These are phyloP conservation scores for Oreochromis aureus DNA, from an alignment of 2,113 vertebrate species.

Conservation along the genomic window DNA sequence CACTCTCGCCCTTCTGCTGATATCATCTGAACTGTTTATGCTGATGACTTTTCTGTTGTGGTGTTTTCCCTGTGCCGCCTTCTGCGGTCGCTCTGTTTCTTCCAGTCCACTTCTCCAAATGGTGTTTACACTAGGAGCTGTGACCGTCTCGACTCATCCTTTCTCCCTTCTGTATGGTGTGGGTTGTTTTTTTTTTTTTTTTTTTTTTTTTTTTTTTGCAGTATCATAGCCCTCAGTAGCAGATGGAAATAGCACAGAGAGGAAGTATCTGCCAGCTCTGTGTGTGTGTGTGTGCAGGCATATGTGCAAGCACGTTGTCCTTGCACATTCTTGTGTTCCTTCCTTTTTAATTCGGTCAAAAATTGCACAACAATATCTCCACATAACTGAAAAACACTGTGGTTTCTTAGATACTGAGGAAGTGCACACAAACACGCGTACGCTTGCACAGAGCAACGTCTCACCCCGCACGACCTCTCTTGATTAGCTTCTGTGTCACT, in stretches of 20 bases:
- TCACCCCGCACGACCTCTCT: neutral
- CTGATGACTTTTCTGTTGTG: neutral
- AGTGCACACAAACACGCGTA: neutral
- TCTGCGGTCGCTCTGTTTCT: neutral
- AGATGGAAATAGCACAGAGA: conserved; percentile 68
- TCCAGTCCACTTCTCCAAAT: neutral
- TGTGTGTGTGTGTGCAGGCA: neutral
- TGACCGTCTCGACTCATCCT: neutral
- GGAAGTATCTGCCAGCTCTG: conserved; percentile 53
- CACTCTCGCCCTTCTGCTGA: neutral
- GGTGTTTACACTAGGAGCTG: conserved; percentile 16
- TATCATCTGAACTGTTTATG: neutral
- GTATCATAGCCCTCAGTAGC: conserved; percentile 71
- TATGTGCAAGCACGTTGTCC: neutral
- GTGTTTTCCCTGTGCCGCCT: neutral
- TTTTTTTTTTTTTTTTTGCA: conserved; percentile 30
- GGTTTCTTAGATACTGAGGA: conserved; percentile 24
- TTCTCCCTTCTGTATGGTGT: neutral
- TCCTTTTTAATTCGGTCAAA: conserved; percentile 26
- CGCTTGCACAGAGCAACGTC: neutral
- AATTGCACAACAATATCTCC: conserved; percentile 46
- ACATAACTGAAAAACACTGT: conserved; percentile 29
- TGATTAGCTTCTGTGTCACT: neutral
- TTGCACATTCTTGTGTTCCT: conserved; percentile 38
- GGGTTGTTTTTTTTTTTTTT: too few relatives aligned